Percentiles rank a stretch among this genome's conserved stretches.
phyloP scores from a whole-genome alignment of 2,888 invertebrate genomes.

The Epistrophella euchroma region DNA sequence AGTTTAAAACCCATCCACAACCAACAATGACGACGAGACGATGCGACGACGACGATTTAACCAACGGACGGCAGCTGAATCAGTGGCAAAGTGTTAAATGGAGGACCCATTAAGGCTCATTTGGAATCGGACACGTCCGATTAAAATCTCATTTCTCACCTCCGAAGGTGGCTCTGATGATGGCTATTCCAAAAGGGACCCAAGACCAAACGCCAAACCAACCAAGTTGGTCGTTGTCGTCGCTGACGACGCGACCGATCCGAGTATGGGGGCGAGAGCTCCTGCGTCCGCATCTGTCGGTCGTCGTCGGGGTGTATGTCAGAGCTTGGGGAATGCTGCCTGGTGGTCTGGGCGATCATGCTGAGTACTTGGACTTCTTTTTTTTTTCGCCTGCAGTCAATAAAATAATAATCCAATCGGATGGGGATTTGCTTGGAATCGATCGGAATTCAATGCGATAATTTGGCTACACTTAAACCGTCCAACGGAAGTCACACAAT shows the following conservation, averaged over 20 bases:
- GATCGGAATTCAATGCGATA: slow-evolving; percentile 74
- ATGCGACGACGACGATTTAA: neutral
- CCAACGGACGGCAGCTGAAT: slow-evolving; percentile 12
- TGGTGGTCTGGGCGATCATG: slow-evolving; percentile 69
- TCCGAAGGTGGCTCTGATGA: slow-evolving; percentile 75
- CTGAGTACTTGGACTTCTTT: slow-evolving; percentile 15
- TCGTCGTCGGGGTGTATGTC: slow-evolving; percentile 23
- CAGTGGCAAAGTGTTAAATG: slow-evolving; percentile 80
- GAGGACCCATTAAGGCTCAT: slow-evolving; percentile 84
- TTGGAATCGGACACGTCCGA: slow-evolving; percentile 84
- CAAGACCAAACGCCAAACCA: neutral
- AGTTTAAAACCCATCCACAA: slow-evolving; percentile 6
- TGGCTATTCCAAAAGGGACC: slow-evolving; percentile 2
- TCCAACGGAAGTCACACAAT: slow-evolving; percentile 53
- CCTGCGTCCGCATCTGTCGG: neutral
- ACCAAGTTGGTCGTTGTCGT: slow-evolving; percentile 19
- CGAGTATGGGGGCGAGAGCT: slow-evolving; percentile 9
- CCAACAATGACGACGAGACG: neutral
- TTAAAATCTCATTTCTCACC: slow-evolving; percentile 84
- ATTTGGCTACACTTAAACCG: slow-evolving; percentile 73
- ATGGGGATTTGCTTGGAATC: slow-evolving; percentile 71
- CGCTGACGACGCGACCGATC: neutral
- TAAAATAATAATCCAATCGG: slow-evolving; percentile 68
- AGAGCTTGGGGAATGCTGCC: slow-evolving; percentile 27
- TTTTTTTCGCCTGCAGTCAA: slow-evolving; percentile 57